Conservation (phyloP, 2,113 vertebrate genomes). For the Callipepla squamata region DNA sequence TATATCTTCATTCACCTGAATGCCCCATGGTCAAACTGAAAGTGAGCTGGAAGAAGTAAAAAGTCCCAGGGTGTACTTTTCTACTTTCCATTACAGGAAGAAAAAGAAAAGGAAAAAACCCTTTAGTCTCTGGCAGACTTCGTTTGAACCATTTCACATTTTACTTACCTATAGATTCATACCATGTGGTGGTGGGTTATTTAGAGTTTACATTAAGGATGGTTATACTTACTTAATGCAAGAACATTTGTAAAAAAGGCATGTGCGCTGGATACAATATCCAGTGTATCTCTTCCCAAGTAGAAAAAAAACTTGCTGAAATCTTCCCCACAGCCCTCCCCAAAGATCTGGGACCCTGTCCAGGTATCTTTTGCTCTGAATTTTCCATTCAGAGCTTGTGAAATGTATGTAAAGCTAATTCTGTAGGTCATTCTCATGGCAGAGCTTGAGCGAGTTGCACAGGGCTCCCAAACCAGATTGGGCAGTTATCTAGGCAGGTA, state of each 20-base stretch:
- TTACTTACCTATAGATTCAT: slow-evolving; percentile 46
- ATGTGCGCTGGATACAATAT: neutral
- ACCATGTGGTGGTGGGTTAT: slow-evolving; percentile 13
- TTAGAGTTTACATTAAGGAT: slow-evolving; percentile 12
- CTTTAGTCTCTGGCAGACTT: slow-evolving; percentile 1
- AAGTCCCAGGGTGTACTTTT: neutral
- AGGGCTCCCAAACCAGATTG: neutral
- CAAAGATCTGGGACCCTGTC: slow-evolving; percentile 18
- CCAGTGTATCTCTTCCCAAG: slow-evolving; percentile 11
- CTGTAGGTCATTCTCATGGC: slow-evolving; percentile 11
- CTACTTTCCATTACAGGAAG: neutral
- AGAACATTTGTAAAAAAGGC: neutral
- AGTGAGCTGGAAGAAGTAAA: neutral
- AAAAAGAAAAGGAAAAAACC: neutral
- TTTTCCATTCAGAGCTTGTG: slow-evolving; percentile 22
- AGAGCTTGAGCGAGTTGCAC: neutral
- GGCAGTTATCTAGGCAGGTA: neutral
- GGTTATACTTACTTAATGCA: neutral
- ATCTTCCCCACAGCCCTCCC: neutral
- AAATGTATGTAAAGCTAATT: slow-evolving; percentile 15
- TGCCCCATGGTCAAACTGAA: neutral
- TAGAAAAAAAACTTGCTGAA: slow-evolving; percentile 5
- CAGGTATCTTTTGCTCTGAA: slow-evolving; percentile 41
- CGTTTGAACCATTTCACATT: slow-evolving; percentile 39
- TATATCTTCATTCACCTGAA: slow-evolving; percentile 17